phyloP scores from a whole-genome alignment of 2,113 vertebrate genomes.

The Tenrec ecaudatus region DNA sequence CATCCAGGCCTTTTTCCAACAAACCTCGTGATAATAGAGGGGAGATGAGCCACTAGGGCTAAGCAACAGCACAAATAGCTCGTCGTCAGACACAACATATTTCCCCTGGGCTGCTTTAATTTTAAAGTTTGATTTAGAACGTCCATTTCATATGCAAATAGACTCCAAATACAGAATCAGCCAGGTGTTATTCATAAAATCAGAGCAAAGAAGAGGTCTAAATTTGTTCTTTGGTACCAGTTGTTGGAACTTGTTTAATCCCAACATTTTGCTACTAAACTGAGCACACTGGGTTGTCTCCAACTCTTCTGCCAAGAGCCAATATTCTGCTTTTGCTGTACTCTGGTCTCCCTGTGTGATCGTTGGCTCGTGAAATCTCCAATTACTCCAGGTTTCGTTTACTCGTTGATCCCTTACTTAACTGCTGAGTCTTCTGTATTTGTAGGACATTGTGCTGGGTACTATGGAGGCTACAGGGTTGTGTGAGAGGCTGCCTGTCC shows the following conservation, averaged over 20 bases:
- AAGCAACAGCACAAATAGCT: too few relatives aligned
- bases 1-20: background rate
- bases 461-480: background rate
- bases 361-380: too few relatives aligned
- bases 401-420: background rate
- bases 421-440: background rate
- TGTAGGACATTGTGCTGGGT: background rate
- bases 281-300: background rate
- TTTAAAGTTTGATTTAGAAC: background rate
- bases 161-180: constrained; percentile 2
- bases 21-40: background rate
- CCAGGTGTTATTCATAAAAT: constrained; percentile 14
- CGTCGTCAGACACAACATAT: background rate
- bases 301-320: background rate
- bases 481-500: background rate
- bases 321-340: background rate
- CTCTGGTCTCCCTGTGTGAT: background rate
- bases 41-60: background rate
- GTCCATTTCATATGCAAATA: background rate
- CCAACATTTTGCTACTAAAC: background rate
- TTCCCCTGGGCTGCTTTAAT: constrained; percentile 13
- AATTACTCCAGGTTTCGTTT: background rate
- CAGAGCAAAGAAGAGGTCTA: constrained; percentile 35
- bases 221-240: background rate
- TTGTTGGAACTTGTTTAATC: background rate